Base-by-base conservation (phyloP, 2,888 invertebrate species). In the Leptinotarsa rubiginosa region DNA sequence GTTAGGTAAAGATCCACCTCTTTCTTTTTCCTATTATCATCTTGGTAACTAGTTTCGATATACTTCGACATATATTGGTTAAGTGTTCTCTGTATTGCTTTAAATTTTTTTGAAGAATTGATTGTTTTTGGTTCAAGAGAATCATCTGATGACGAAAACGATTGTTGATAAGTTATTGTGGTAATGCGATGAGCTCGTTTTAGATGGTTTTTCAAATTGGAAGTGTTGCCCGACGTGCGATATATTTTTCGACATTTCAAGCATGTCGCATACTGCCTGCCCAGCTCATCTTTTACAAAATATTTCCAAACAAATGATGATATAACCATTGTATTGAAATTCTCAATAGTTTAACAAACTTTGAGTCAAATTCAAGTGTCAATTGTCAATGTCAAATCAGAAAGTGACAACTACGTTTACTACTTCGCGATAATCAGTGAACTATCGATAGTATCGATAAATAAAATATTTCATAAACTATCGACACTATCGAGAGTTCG, bases 301-400 rank as follows among this genome's bases (percentile, higher is more conserved):
- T 62, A 25, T 16, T 62, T 62, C 59, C 59, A 62, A 31, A 62
- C 25, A 62, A 62, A 62, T 15, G 25, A 16, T n/a, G 59, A 62
- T 62, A 31, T 16, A 49, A 49, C 49, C 49, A 49, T 49, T 49
- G 49, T 13, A 49, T 16, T 49, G 16, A 49, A 49, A 49, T 16
- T 16, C 15, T 49, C 49, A 49, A 49, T 49, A 49, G 49, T 49
- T 49, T 49, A 49, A 49, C 49, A 16, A 49, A 49, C 3, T 49
- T 49, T 5, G 4, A 49, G 49, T 49, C 49, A 16, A 49, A 49
- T 49, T 49, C 49, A 49, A 49, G 49, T 49, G 16, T 49, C 49
- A 49, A 49, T 16, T 49, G 49, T 49, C 49, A 49, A 49, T 49
- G 49, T 49, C 13, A 49, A 49, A 49, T 49, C 49, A 49, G 49